Evolutionary conservation across 2,888 invertebrate genomes (phyloP).

Genomic region (Cryptocheilus praepositus): DNA sequence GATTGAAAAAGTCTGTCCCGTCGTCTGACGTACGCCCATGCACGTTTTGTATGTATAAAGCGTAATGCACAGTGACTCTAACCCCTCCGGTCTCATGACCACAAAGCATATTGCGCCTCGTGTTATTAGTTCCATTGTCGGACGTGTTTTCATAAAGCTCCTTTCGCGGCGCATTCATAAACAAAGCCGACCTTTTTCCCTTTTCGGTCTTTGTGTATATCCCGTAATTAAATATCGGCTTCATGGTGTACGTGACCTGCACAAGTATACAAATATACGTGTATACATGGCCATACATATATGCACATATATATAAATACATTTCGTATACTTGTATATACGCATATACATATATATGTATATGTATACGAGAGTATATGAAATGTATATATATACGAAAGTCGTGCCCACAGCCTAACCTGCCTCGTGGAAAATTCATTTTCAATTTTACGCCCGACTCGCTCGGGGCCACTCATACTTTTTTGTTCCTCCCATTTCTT

Average conservation of each 20-base stretch:
- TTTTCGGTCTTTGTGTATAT: slow-evolving; percentile 31
- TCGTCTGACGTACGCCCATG: slow-evolving; percentile 11
- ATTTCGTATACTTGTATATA: too few species aligned
- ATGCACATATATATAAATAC: too few species aligned
- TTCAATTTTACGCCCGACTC: slow-evolving; percentile 37
- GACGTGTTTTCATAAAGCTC: slow-evolving; percentile 50
- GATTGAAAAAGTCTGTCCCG: slow-evolving; percentile 17
- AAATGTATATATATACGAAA: too few species aligned
- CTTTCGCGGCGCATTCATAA: slow-evolving; percentile 44
- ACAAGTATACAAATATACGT: too few species aligned
- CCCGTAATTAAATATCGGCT: slow-evolving; percentile 53
- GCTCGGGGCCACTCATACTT: too few species aligned
- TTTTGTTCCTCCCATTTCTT: too few species aligned
- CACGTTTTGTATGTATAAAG: too few species aligned
- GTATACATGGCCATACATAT: too few species aligned
- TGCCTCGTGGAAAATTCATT: slow-evolving; percentile 48
- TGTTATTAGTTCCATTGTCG: slow-evolving; percentile 58
- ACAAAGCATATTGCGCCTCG: slow-evolving; percentile 51
- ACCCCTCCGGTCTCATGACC: slow-evolving; percentile 13
- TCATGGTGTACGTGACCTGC: slow-evolving; percentile 1
- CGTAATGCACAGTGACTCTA: too few species aligned
- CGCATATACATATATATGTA: too few species aligned
- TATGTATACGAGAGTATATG: too few species aligned
- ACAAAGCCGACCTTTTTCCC: slow-evolving; percentile 43
- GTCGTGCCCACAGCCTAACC: neutral